phyloP scores from a whole-genome alignment of 2,113 vertebrate species.

The Myotis davidii region DNA sequence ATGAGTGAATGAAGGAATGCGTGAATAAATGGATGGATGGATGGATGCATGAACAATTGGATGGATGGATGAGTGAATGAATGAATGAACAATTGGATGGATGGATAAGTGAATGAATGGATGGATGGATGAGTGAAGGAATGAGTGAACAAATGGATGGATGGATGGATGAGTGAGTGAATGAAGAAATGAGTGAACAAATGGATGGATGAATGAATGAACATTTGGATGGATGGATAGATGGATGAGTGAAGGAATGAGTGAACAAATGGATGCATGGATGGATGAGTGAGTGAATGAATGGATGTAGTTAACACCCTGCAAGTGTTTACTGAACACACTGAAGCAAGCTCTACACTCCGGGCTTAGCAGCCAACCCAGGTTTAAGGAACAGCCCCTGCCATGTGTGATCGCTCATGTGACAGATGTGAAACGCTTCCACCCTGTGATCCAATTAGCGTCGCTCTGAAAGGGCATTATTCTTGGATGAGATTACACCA shows the following conservation, averaged over 20 bases:
- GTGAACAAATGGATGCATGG: neutral
- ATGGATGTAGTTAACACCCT: neutral
- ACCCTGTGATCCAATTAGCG: conserved; percentile 69
- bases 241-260: no score
- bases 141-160: neutral
- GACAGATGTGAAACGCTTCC: conserved; percentile 66
- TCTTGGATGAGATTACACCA: conserved; percentile 72
- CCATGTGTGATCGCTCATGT: neutral
- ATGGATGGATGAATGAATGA: no score
- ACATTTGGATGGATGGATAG: neutral
- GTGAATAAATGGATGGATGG: neutral
- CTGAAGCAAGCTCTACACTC: neutral
- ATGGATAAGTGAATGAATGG: neutral
- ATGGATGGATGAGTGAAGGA: no score
- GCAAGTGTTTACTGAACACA: conserved; percentile 34
- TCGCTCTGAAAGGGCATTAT: conserved; percentile 72
- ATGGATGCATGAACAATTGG: neutral
- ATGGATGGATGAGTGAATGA: no score
- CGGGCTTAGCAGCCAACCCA: conserved; percentile 27
- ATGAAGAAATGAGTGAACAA: no score
- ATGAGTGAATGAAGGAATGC: neutral
- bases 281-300: no score
- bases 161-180: no score
- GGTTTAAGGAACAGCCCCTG: conserved; percentile 41
- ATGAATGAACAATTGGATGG: neutral